Conservation (phyloP, 2,113 vertebrate species). For the Eclectus roratus region DNA sequence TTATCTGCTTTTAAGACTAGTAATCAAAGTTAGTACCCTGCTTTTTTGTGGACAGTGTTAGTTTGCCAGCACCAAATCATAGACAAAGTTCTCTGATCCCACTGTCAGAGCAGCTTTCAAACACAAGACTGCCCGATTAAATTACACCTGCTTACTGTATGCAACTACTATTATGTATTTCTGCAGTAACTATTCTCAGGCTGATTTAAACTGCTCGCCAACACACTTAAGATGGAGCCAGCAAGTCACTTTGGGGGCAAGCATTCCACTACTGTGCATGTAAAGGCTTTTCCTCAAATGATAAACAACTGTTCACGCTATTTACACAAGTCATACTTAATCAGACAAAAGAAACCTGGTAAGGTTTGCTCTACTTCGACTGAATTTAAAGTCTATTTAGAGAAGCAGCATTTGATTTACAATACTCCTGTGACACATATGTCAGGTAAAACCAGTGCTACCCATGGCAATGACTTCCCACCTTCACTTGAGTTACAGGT, state of each 20-base stretch:
- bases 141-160: conserved; percentile 1
- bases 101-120: not conserved
- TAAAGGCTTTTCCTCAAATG: not conserved
- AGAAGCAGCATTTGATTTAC: not conserved
- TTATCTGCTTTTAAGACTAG: not conserved
- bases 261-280: no score
- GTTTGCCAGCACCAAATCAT: not conserved
- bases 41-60: not conserved
- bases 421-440: rapidly evolving
- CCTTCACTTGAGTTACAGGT: not conserved
- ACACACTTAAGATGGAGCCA: not conserved
- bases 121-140: not conserved
- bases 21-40: not conserved
- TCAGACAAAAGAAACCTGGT: not conserved
- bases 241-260: not conserved
- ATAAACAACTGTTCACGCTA: not conserved
- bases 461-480: not conserved
- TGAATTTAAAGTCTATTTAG: not conserved
- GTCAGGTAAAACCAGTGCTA: not conserved
- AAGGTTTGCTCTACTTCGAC: not conserved
- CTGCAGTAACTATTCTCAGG: not conserved
- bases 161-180: not conserved
- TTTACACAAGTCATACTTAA: not conserved
- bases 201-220: not conserved
- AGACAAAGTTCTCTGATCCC: not conserved